Conservation (phyloP, 2,113 vertebrate species). For the Corythoichthys haematopterus region DNA sequence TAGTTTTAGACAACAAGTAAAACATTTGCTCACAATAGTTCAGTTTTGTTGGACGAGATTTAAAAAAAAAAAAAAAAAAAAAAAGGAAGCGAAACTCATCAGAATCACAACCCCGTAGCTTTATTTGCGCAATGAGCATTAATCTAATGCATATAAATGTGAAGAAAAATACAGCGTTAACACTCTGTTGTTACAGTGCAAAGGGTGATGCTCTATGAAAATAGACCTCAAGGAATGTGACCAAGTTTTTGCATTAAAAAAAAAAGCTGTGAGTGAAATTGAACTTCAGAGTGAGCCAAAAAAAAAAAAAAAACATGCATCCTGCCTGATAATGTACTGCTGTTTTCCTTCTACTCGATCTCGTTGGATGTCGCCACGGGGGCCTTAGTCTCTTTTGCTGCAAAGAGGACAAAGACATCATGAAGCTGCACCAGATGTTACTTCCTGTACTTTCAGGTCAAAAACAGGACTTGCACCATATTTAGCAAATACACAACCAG, state of each 20-base stretch:
- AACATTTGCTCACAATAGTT: neutral
- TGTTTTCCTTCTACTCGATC: constrained; percentile 47
- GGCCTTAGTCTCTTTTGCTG: constrained; percentile 35
- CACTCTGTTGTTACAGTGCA: constrained; percentile 23
- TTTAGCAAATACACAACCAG: neutral
- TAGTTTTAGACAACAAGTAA: neutral
- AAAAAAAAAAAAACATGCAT: constrained; percentile 17
- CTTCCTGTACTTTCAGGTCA: neutral
- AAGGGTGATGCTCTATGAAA: constrained; percentile 27
- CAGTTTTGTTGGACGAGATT: no score
- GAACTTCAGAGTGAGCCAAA: constrained; percentile 27
- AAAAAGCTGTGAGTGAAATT: constrained; percentile 10
- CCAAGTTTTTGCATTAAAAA: constrained; percentile 15
- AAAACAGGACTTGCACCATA: neutral
- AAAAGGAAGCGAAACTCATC: neutral
- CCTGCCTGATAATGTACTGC: neutral
- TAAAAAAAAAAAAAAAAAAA: no score
- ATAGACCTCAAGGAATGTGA: constrained; percentile 19
- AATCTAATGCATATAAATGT: constrained; percentile 66
- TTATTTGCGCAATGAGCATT: constrained; percentile 66
- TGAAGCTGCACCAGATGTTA: neutral
- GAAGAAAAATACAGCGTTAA: constrained; percentile 33
- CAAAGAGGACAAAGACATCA: neutral
- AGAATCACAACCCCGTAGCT: constrained; percentile 3
- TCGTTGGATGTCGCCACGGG: constrained; percentile 46